Conservation (phyloP, 1,140 invertebrate genomes). For the Archivesica marissinica region DNA sequence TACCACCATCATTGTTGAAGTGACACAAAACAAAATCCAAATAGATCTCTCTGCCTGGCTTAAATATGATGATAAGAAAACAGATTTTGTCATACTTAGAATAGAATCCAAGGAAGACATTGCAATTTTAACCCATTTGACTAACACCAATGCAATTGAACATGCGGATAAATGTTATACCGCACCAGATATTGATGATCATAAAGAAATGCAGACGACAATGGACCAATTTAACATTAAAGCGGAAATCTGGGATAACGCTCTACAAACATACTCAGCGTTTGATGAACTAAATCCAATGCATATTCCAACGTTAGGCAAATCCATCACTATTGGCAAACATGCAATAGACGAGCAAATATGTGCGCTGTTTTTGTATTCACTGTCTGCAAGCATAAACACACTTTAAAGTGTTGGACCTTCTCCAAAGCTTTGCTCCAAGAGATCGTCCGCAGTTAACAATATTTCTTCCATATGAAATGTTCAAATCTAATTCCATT, state of each 20-base stretch:
- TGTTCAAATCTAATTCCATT: not conserved
- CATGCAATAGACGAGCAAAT: not conserved
- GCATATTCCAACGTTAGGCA: constrained; percentile 8
- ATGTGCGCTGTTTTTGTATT: constrained; percentile 7
- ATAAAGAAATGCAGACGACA: not conserved
- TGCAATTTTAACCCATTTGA: not conserved
- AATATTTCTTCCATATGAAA: constrained; percentile 11
- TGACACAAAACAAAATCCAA: not conserved
- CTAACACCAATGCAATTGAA: not conserved
- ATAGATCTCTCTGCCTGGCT: constrained; percentile 9
- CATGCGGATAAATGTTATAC: constrained; percentile 17
- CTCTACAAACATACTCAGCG: not conserved
- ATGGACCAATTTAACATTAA: not conserved
- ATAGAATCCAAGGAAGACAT: constrained; percentile 1
- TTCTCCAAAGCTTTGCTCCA: not conserved
- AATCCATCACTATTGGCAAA: not conserved
- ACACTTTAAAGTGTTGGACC: not conserved
- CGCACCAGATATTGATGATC: not conserved
- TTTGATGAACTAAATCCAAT: not conserved
- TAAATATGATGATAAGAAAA: not conserved
- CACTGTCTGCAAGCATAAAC: not conserved
- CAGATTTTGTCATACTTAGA: constrained; percentile 22
- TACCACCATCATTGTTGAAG: not conserved
- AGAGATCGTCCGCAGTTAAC: not conserved
- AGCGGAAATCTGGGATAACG: not conserved